Base-by-base conservation (phyloP, 1,140 invertebrate species). In the Batillaria attramentaria region DNA sequence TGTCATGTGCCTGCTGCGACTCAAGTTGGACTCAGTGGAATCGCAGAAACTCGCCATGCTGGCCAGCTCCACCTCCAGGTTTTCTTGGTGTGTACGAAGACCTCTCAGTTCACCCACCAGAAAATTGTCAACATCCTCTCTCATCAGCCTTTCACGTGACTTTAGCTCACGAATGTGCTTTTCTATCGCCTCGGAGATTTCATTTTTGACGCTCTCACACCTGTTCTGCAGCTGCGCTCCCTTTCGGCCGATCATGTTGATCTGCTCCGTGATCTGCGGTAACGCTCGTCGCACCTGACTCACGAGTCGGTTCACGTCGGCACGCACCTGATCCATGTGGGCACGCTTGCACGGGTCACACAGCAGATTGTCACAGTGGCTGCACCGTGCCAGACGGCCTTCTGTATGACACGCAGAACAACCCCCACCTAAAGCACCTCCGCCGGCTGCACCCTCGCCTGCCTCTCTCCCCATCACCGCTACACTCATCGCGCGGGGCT, bases 31-130 rank as follows among this genome's bases (percentile, higher is more conserved):
- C 91, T 99, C 97, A n/a, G 96, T 96, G 79, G 98, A 93, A 90
- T 99, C 97, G 92, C 97, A 98, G 91, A 99, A 99, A 87, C 96
- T 97, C 84, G 95, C 93, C 78, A 99, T 97, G 91, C 98, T 99
- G 68, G 94, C 94, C 85, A 98, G 95, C 92, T 99, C 97, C 87
- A 95, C 93, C 88, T 98, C 96, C 78, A 98, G 92, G 91, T 97
- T 97, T 90, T 97, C 96, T 91, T 97, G 97, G n/a, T 98, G 92
- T 76, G 95, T 94, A 33, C 94, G 94, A 62, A 98, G 92, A 84
- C 95, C 95, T 81, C 95, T 93, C 85, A 96, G 91, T 92, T 98
- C 97, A 41, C 94, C 94, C 66, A 94, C 93, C 82, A 97, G 91
- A 89, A 98, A 98, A 79, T 95, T 94, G 89, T 98, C 96, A 60